Conservation (phyloP, 2,113 vertebrate species). For the Tragelaphus strepsiceros region DNA sequence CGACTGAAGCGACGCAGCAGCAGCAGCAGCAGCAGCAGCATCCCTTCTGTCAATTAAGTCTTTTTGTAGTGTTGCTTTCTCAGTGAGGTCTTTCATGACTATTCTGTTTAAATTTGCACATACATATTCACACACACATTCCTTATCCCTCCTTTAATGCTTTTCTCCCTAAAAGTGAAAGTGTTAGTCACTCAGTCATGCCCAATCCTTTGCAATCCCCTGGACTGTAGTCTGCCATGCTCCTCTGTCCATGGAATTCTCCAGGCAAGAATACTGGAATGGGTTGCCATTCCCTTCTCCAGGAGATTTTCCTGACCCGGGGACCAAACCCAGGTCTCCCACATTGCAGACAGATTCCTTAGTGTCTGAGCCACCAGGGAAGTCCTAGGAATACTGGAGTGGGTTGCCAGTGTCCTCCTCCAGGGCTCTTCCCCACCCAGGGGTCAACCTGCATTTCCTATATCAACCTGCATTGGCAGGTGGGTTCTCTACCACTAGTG, state of each 20-base stretch:
- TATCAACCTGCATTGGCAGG: neutral
- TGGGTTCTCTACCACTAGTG: neutral
- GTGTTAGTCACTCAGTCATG: neutral
- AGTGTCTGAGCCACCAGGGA: neutral
- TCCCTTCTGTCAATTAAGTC: neutral
- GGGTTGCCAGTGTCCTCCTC: neutral
- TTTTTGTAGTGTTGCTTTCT: neutral
- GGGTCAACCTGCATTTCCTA: neutral
- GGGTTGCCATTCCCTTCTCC: neutral
- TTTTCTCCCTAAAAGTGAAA: neutral
- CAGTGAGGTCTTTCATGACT: neutral
- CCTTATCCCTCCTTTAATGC: neutral
- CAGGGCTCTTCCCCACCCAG: neutral
- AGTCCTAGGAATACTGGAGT: neutral
- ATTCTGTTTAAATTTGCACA: neutral
- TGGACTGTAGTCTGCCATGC: neutral
- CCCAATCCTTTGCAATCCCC: neutral
- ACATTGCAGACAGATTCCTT: neutral
- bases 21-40: too few relatives aligned
- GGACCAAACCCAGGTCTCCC: neutral
- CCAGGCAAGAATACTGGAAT: too few relatives aligned
- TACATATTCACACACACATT: neutral
- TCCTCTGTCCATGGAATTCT: neutral
- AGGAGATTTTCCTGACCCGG: neutral
- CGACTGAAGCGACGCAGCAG: too few relatives aligned